Base-by-base conservation (phyloP, 2,113 vertebrate genomes). In the Seriola rivoliana region DNA sequence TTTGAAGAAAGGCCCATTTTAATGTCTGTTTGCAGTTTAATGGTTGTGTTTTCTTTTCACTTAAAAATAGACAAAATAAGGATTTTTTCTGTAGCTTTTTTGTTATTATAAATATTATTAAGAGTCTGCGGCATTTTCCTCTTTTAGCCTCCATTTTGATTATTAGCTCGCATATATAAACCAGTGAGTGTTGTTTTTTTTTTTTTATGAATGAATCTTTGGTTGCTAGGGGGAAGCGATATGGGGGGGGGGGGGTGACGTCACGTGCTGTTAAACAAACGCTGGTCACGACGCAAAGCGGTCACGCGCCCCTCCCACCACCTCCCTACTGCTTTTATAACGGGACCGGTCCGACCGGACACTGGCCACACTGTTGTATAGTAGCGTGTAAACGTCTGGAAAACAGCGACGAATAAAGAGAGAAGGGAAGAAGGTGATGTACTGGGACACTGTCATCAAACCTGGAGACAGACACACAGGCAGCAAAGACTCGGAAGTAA, bases 271-370 rank as follows among this genome's bases (percentile, higher is more conserved):
- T 88, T 75, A 81, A 88, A 85, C 78, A 83, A 71, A 65, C 64
- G 44, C 70, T 67, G 85, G 94, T 96, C 95, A 96, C 95, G 95
- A 96, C 93, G 79, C 95, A 52, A 57, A 66, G 71, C 69, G 12
- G 60, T 77, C 60, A 9, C 36, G 82, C 65, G 91, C 88, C 86
- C 91, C 85, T 66, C 89, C 89, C 88, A 78, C 78, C 76, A 42
- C 79, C 80, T 77, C 80, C 69, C 75, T 34, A 55, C 81, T n/a
- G 75, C 82, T 32, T 42, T 94, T 96, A 96, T 92, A 95, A 95
- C 78, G 75, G 90, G n/a, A 13, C 69, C 55, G 62, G 74, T 70
- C 40, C 62, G 69, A 72, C 23, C 84, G 58, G 44, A 65, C 32
- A 81, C 69, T 75, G 84, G 85, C 75, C 81, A 87, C 75, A 72